Evolutionary conservation across 2,888 invertebrate species (phyloP).

Genomic region (Leucoptera coffeella): DNA sequence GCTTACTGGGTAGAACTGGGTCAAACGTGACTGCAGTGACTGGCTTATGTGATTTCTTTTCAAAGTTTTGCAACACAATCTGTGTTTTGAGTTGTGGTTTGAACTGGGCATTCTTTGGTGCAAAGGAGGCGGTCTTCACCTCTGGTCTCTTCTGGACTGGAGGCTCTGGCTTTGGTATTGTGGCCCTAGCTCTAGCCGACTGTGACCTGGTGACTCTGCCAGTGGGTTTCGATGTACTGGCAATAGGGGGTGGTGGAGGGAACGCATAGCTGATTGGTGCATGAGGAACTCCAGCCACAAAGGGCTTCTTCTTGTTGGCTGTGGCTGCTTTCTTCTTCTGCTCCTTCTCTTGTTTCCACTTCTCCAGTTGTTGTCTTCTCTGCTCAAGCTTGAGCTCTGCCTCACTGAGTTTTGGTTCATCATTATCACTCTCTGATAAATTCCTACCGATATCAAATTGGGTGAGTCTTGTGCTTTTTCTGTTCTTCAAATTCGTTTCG

Average conservation of each 20-base stretch:
- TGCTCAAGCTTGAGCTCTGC: constrained; percentile 16
- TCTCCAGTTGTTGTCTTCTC: constrained; percentile 23
- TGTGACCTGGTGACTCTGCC: constrained; percentile 32
- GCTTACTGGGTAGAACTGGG: not conserved
- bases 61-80: constrained; percentile 9
- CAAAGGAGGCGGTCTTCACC: constrained; percentile 29
- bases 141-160: not conserved
- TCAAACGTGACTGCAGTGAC: not conserved
- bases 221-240: constrained; percentile 15
- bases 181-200: constrained; percentile 11
- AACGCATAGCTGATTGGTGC: constrained; percentile 17
- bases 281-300: constrained; percentile 21
- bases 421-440: constrained; percentile 14
- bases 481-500: constrained; percentile 16
- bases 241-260: constrained; percentile 20
- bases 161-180: constrained; percentile 6
- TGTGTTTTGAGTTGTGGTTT: constrained; percentile 8
- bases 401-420: constrained; percentile 9
- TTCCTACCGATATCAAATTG: constrained; percentile 24
- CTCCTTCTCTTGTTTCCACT: constrained; percentile 38
- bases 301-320: constrained; percentile 28
- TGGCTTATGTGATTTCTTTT: not conserved
- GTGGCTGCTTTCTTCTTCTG: constrained; percentile 22
- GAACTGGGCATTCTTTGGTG: constrained; percentile 31
- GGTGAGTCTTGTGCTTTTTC: constrained; percentile 21